Conservation (phyloP, 2,888 invertebrate genomes). For the Meganola albula region DNA sequence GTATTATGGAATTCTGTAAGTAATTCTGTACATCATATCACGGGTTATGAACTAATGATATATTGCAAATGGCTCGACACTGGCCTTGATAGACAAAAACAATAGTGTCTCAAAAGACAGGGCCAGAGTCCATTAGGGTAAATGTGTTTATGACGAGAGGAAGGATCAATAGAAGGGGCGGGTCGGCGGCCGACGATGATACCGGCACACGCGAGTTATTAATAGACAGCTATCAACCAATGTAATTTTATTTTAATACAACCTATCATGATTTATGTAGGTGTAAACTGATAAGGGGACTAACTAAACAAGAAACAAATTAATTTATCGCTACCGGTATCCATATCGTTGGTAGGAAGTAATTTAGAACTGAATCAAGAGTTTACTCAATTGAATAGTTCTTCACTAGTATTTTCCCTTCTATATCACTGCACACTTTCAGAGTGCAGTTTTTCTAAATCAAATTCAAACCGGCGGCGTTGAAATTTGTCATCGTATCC, state of each 20-base stretch:
- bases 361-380: too few relatives aligned
- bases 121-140: conserved; percentile 60
- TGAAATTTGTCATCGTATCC: conserved; percentile 28
- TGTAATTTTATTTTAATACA: too few relatives aligned
- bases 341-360: too few relatives aligned
- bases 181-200: conserved; percentile 48
- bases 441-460: conserved; percentile 56
- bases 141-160: conserved; percentile 66
- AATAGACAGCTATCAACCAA: too few relatives aligned
- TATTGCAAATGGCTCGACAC: conserved; percentile 38
- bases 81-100: conserved; percentile 55
- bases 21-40: too few relatives aligned
- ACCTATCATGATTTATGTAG: too few relatives aligned
- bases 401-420: conserved; percentile 48
- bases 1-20: too few relatives aligned
- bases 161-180: conserved; percentile 60
- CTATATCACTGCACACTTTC: conserved; percentile 45
- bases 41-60: too few relatives aligned
- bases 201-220: conserved; percentile 46
- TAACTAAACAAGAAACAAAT: too few relatives aligned
- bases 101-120: conserved; percentile 50
- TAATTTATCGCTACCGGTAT: too few relatives aligned
- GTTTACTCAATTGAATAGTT: conserved; percentile 59
- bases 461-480: conserved; percentile 51
- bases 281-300: too few relatives aligned